phyloP scores from a whole-genome alignment of 2,113 vertebrate species.

The Pelusios castaneus region DNA sequence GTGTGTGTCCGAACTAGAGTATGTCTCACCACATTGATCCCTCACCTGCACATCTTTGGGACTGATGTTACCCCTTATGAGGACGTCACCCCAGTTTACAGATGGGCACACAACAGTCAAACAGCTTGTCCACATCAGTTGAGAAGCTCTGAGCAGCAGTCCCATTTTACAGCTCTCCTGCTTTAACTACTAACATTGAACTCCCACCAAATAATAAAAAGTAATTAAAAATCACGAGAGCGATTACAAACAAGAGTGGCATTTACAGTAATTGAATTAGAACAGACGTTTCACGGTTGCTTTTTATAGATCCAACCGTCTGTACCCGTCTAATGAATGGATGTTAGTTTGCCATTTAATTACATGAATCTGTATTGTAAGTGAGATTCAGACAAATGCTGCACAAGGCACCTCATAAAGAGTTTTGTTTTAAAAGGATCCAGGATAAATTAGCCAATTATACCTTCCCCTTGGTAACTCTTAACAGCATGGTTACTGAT shows the following conservation, averaged over 20 bases:
- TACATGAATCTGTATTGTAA: slow-evolving; percentile 56
- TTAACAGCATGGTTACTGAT: slow-evolving; percentile 45
- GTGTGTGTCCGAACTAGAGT: not conserved
- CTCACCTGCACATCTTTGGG: not conserved
- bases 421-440: slow-evolving; percentile 19
- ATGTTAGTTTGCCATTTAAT: slow-evolving; percentile 55
- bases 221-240: slow-evolving; percentile 49
- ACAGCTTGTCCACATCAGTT: rapidly evolving
- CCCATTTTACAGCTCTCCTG: not conserved
- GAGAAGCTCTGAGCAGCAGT: not conserved
- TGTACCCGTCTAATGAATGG: slow-evolving; percentile 63
- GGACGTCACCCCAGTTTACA: not conserved
- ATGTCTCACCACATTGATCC: not conserved
- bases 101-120: not conserved
- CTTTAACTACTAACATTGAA: not conserved
- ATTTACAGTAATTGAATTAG: slow-evolving; percentile 59
- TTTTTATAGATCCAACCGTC: slow-evolving; percentile 67
- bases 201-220: not conserved
- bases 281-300: slow-evolving; percentile 49
- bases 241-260: slow-evolving; percentile 61
- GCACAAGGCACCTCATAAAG: slow-evolving; percentile 33
- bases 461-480: slow-evolving; percentile 54
- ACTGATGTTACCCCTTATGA: not conserved
- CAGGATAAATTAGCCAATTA: slow-evolving; percentile 57
- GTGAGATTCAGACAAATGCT: slow-evolving; percentile 53